Evolutionary conservation across 2,888 invertebrate genomes (phyloP).

Genomic region (Cylloceria caligata): DNA sequence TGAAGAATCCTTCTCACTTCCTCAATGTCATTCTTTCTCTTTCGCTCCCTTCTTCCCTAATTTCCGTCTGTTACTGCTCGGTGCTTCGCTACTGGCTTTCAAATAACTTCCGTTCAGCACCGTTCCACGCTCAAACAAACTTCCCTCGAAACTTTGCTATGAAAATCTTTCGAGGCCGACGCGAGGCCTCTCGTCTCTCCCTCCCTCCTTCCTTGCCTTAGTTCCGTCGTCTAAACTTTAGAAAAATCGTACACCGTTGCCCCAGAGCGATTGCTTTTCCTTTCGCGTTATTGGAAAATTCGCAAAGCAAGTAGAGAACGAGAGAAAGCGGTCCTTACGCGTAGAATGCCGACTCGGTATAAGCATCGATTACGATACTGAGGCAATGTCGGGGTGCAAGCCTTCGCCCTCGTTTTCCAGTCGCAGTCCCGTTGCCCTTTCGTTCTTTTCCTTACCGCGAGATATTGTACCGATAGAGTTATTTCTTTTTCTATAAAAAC

Average conservation of each 20-base stretch:
- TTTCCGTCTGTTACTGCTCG: slow-evolving; percentile 25
- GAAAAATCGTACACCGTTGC: slow-evolving; percentile 56
- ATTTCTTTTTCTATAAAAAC: too few relatives aligned
- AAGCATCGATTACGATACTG: slow-evolving; percentile 32
- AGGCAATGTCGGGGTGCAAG: slow-evolving; percentile 3
- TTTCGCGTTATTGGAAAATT: slow-evolving; percentile 68
- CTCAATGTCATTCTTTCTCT: slow-evolving; percentile 63
- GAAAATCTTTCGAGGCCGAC: slow-evolving; percentile 70
- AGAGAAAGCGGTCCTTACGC: slow-evolving; percentile 18
- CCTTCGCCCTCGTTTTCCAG: slow-evolving; percentile 11
- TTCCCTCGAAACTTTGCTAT: slow-evolving; percentile 65
- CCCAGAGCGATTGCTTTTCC: slow-evolving; percentile 65
- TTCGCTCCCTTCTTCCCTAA: neutral
- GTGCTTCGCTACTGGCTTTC: slow-evolving; percentile 61
- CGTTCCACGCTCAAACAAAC: slow-evolving; percentile 63
- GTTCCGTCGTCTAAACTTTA: slow-evolving; percentile 59
- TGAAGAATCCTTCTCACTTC: slow-evolving; percentile 72
- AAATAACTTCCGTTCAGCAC: slow-evolving; percentile 64
- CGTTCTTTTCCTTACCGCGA: neutral
- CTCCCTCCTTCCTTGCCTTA: neutral
- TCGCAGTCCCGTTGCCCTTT: slow-evolving; percentile 31
- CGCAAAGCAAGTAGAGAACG: slow-evolving; percentile 44
- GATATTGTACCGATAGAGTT: neutral
- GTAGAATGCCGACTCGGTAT: slow-evolving; percentile 17
- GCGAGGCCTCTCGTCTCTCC: neutral